Base-by-base conservation (phyloP, 2,888 invertebrate genomes). In the Oxytorus armatus region DNA sequence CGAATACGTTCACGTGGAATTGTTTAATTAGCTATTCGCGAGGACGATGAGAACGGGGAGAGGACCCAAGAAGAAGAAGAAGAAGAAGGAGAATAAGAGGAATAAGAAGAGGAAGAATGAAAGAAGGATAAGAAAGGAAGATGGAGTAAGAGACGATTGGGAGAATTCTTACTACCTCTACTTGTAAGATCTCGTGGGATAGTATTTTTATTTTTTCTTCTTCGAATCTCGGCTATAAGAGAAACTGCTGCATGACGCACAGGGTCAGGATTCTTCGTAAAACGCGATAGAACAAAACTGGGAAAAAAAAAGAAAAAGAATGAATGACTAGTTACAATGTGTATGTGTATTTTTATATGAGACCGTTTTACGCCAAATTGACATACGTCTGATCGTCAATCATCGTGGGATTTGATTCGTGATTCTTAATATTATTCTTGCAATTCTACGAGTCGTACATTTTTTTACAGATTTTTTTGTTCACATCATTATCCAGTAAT, bases 21-120 rank as follows among this genome's bases (percentile, higher is more conserved):
- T 91, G 89, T 90, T 91, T 91, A 91, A 91, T 91, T 91, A 91
- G 90, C 88, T 86, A 83, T 83, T 82, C 84, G 82, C 82, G 84
- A 82, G 83, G 81, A 83, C 84, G 79, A 77, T 82, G 77, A 82
- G 77, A 80, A 84, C 82, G 79, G 77, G 80, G 51, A 42, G 57
- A 68, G 79, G 70, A 82, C 23, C 36, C 10, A 75, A 69, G 65
- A 77, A 49, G 10, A 25, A 44, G 59, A 36, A 72, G 36, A 51
- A 47, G 21, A 23, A 39, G 39, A 51, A 36, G 11, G 39, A 47
- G n/a, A 16, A 80, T 80, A 79, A 81, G 82, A 21, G n/a, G 10
- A 33, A 29, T n/a, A 85, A 78, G 3, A 39, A 14, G 14, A 39
- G 53, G 61, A 82, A 70, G 63, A 75, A 72, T 74, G 79, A 76